phyloP scores from a whole-genome alignment of 2,113 vertebrate genomes.

The Lamprotornis superbus region DNA sequence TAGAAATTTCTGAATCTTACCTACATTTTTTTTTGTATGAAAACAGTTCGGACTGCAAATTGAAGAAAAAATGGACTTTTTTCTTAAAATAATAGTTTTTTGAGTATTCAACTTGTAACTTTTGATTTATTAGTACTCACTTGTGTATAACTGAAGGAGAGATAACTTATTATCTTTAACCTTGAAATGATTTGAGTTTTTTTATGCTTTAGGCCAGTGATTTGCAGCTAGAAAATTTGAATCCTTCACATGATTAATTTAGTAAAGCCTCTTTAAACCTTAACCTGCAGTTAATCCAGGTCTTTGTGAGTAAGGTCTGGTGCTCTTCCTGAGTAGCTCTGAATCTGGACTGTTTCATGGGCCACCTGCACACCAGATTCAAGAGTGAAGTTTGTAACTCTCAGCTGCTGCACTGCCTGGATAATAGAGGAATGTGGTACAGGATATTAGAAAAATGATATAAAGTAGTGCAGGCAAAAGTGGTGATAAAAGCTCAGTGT shows the following conservation, averaged over 20 bases:
- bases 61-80: background rate
- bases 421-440: background rate
- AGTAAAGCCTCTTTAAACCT: slow-evolving; percentile 49
- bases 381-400: background rate
- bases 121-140: background rate
- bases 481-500: background rate
- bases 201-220: background rate
- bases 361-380: background rate
- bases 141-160: background rate
- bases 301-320: slow-evolving; percentile 15
- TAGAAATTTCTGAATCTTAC: background rate
- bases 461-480: background rate
- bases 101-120: background rate
- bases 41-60: background rate
- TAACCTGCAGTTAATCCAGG: slow-evolving; percentile 41
- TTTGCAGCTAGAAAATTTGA: slow-evolving; percentile 20
- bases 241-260: background rate
- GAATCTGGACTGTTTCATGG: background rate
- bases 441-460: slow-evolving; percentile 48
- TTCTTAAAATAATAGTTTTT: background rate
- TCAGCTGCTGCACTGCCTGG: background rate
- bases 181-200: background rate
- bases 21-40: background rate
- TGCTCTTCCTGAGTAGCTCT: background rate
- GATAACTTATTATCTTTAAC: background rate